Base-by-base conservation (phyloP, 1,140 invertebrate genomes). In the Brachystomella parvula region DNA sequence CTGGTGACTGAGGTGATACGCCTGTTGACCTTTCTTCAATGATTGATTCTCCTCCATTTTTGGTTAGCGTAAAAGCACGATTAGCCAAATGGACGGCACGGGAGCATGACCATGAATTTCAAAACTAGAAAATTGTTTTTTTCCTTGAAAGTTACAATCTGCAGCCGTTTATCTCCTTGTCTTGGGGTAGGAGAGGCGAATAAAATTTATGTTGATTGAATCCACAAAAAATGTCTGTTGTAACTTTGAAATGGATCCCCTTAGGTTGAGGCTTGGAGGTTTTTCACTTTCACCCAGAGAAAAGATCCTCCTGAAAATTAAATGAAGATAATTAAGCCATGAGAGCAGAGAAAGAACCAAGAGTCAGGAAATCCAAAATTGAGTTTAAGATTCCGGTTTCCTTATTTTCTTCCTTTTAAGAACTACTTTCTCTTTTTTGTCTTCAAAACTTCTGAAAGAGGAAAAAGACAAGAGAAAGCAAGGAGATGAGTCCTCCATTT, bases 401-500 rank as follows among this genome's bases (percentile, higher is more conserved):
- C 39, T 44, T 44, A 44, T 44, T 44, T 44, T 44, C 39, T 44
- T n/a, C 39, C 39, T 44, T 44, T 44, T n/a, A n/a, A n/a, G n/a
- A n/a, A n/a, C n/a, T n/a, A n/a, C n/a, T n/a, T n/a, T n/a, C n/a
- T n/a, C n/a, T n/a, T n/a, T n/a, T n/a, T n/a, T n/a, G n/a, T n/a
- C n/a, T n/a, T n/a, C n/a, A n/a, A n/a, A n/a, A n/a, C n/a, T n/a
- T n/a, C n/a, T n/a, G n/a, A n/a, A n/a, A n/a, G n/a, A n/a, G n/a
- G n/a, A n/a, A n/a, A n/a, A n/a, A n/a, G n/a, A n/a, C n/a, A n/a
- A n/a, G n/a, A n/a, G n/a, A n/a, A n/a, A n/a, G n/a, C n/a, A n/a
- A n/a, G n/a, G n/a, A 44, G 9, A 44, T 12, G 9, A 9, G n/a
- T 44, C 9, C 39, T n/a, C 39, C 39, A 44, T n/a, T 44, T 44